Conservation (phyloP, 2,888 invertebrate species). For the Ecliptopera silaceata region DNA sequence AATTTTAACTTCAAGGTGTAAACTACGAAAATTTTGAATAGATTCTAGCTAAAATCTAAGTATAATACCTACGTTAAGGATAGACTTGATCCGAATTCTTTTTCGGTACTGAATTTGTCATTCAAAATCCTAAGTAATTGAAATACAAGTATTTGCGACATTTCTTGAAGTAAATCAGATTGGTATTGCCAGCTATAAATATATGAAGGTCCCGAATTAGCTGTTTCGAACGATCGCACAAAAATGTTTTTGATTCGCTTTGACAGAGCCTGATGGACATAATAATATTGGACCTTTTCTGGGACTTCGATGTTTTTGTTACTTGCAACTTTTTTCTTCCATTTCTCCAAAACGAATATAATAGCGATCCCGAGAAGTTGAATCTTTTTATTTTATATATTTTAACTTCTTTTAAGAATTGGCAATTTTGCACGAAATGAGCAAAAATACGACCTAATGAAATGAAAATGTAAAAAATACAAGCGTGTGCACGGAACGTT, state of each 20-base stretch:
- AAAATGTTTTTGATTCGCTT: background rate
- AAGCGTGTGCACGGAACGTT: too few species aligned
- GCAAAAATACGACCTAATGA: too few species aligned
- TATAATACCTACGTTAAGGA: background rate
- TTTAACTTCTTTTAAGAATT: too few species aligned
- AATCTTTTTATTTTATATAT: too few species aligned
- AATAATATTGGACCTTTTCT: background rate
- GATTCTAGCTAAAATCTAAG: background rate
- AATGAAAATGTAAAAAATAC: too few species aligned
- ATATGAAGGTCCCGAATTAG: background rate
- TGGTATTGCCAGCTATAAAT: too few species aligned
- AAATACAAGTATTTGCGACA: too few species aligned
- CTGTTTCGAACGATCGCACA: background rate
- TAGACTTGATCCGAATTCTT: background rate
- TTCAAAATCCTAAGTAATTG: too few species aligned
- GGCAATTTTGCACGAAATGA: too few species aligned
- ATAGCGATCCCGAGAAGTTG: background rate
- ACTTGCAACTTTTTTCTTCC: background rate
- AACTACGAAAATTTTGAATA: background rate
- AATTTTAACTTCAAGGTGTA: conserved; percentile 24
- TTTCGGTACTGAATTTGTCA: too few species aligned
- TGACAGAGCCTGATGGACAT: background rate
- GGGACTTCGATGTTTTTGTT: background rate
- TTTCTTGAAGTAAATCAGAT: too few species aligned
- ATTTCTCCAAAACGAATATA: background rate